Percentiles rank a stretch among this genome's conserved stretches.
Conservation (phyloP, 1,140 invertebrate genomes). For the Aphidius ervi region DNA sequence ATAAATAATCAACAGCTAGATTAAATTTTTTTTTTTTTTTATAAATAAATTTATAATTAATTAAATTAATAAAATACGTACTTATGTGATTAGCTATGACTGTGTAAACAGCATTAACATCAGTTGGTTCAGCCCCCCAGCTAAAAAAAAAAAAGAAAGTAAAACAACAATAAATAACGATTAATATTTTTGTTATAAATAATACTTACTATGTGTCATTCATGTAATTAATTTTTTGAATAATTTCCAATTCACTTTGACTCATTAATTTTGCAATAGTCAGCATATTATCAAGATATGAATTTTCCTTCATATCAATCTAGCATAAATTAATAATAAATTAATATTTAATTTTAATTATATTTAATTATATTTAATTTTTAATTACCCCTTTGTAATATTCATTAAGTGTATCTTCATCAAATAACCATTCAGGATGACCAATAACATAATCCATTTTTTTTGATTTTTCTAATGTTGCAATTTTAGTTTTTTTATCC, state of each 20-base stretch:
- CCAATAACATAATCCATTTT: slow-evolving; percentile 73
- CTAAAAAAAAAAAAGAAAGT: slow-evolving; percentile 43
- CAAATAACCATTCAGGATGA: slow-evolving; percentile 75
- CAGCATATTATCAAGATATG: slow-evolving; percentile 65
- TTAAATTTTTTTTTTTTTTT: slow-evolving; percentile 4
- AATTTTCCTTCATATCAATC: slow-evolving; percentile 49
- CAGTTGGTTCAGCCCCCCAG: slow-evolving; percentile 67
- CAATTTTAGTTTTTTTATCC: slow-evolving; percentile 72
- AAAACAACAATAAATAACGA: background rate
- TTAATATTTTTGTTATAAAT: background rate
- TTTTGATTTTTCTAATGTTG: slow-evolving; percentile 68
- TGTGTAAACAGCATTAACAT: slow-evolving; percentile 72
- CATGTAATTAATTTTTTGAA: slow-evolving; percentile 38
- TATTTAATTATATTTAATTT: background rate
- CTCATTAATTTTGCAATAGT: slow-evolving; percentile 44
- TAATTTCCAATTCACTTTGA: slow-evolving; percentile 29
- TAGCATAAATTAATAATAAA: slow-evolving; percentile 25
- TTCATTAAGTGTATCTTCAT: slow-evolving; percentile 58
- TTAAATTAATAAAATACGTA: slow-evolving; percentile 48
- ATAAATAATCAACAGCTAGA: background rate
- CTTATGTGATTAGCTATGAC: slow-evolving; percentile 72
- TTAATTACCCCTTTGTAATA: slow-evolving; percentile 62
- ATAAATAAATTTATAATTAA: background rate
- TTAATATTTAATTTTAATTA: slow-evolving; percentile 1
- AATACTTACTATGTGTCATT: slow-evolving; percentile 40